These are phyloP conservation scores for Clamator glandarius DNA, from an alignment of 2,797 vertebrate genomes.

Conservation along the genomic window DNA sequence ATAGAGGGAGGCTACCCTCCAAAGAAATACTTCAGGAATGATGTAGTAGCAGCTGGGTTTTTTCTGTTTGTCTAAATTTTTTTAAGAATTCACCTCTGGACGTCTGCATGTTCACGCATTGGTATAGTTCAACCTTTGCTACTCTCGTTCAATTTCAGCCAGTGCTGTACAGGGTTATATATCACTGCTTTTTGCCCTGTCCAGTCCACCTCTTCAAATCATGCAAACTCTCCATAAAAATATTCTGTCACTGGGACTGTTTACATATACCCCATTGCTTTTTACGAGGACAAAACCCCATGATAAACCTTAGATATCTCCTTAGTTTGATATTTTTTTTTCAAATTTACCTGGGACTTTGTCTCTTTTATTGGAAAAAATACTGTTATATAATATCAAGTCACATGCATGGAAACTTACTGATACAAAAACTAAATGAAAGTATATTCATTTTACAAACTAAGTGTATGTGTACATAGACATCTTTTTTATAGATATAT, in stretches of 20 bases:
- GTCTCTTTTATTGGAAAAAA: background rate
- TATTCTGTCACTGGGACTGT: background rate
- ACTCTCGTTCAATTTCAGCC: background rate
- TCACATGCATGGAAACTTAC: background rate
- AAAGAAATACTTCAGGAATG: background rate
- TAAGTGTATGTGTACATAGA: background rate
- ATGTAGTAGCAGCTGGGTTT: background rate
- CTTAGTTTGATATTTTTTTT: background rate
- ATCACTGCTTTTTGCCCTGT: background rate
- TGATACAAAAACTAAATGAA: background rate
- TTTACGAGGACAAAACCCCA: background rate
- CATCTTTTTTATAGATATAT: background rate
- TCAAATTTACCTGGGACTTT: background rate
- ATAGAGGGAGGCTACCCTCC: background rate
- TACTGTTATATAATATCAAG: background rate
- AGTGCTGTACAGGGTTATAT: background rate
- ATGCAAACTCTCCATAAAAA: background rate
- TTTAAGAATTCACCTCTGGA: background rate
- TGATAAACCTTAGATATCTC: background rate
- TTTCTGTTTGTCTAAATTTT: background rate
- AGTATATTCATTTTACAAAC: background rate
- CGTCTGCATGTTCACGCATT: background rate
- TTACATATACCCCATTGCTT: background rate
- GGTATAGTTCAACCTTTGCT: background rate
- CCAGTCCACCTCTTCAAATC: rapidly evolving